Percentiles rank a stretch among this genome's conserved stretches.
phyloP scores from a whole-genome alignment of 2,113 vertebrate genomes.

The Phaethornis superciliosus region DNA sequence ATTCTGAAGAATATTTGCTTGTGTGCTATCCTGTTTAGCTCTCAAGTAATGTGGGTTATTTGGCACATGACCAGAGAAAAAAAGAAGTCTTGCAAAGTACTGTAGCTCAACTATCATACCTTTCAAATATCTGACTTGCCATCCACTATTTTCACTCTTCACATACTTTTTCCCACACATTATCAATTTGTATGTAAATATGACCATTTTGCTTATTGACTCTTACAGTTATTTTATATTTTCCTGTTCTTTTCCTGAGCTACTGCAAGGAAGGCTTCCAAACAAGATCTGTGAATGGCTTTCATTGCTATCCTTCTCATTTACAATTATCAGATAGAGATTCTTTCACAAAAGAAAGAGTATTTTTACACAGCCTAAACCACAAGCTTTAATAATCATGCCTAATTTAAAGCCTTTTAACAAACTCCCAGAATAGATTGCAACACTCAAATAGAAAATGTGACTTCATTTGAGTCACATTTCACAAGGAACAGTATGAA shows the following conservation, averaged over 20 bases:
- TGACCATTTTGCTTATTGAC: background rate
- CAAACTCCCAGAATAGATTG: background rate
- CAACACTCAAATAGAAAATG: background rate
- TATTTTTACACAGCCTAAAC: background rate
- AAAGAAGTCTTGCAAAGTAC: background rate
- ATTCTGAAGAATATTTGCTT: background rate
- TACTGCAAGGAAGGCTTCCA: background rate
- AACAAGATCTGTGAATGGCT: background rate
- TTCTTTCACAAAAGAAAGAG: background rate
- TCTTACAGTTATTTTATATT: background rate
- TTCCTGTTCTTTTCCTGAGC: background rate
- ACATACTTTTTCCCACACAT: background rate
- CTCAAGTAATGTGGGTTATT: background rate
- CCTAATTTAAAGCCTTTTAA: background rate
- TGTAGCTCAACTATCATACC: background rate
- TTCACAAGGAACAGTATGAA: background rate
- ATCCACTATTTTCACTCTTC: background rate
- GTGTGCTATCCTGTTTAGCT: background rate
- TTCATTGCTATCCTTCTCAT: background rate
- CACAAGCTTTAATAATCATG: background rate
- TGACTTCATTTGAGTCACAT: background rate
- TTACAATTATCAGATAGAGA: background rate
- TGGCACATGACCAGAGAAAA: background rate
- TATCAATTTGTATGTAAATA: background rate
- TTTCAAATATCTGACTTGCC: background rate